Evolutionary conservation across 2,888 invertebrate species (phyloP).

Genomic region (Smittia aterrima): DNA sequence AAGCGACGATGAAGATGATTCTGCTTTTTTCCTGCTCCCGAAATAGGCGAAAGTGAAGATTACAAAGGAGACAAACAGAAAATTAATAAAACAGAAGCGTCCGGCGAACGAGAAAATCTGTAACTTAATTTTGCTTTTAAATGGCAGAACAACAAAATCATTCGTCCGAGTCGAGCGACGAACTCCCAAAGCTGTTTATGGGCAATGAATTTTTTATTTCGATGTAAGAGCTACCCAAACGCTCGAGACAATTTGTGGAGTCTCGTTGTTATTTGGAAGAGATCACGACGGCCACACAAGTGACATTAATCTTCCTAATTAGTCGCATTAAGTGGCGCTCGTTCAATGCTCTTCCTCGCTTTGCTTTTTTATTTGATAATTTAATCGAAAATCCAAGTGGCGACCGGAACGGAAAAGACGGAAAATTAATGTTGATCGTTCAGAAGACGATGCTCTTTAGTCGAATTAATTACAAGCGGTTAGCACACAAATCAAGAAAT

Average conservation of each 20-base stretch:
- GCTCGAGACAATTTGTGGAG: no score
- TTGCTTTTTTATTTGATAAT: not conserved
- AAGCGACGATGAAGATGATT: no score
- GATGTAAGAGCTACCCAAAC: not conserved
- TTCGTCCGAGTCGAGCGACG: no score
- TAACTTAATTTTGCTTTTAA: no score
- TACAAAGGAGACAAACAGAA: no score
- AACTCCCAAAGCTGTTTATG: constrained; percentile 25
- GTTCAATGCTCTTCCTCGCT: not conserved
- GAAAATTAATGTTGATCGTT: not conserved
- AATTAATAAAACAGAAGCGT: no score
- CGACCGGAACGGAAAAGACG: not conserved
- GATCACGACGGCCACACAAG: not conserved
- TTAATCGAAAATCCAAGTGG: constrained; percentile 26
- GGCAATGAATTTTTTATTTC: constrained; percentile 24
- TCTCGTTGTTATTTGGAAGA: not conserved
- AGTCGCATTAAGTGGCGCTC: constrained; percentile 36
- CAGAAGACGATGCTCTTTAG: not conserved
- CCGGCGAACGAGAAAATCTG: no score
- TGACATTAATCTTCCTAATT: constrained; percentile 39
- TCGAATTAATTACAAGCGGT: constrained; percentile 38
- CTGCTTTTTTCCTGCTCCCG: no score
- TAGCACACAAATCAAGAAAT: constrained; percentile 16
- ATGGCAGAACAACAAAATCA: no score
- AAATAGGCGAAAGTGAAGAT: no score